Percentiles rank a stretch among this genome's conserved stretches.
phyloP scores from a whole-genome alignment of 2,888 invertebrate species.

The Drosophila rellima region DNA sequence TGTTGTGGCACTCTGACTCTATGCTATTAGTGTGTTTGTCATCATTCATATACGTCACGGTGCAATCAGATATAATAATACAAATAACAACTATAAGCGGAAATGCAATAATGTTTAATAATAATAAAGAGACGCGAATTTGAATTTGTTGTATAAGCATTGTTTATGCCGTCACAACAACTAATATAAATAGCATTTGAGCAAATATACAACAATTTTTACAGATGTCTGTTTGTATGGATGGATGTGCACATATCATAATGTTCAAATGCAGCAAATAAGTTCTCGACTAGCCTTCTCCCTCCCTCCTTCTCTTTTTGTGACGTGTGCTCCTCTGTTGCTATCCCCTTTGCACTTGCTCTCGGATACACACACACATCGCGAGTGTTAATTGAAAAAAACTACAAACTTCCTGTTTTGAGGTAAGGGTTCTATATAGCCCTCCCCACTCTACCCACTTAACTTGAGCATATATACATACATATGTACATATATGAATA shows the following conservation, averaged over 20 bases:
- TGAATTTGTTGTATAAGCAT: slow-evolving; percentile 58
- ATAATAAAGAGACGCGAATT: slow-evolving; percentile 53
- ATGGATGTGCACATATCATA: slow-evolving; percentile 36
- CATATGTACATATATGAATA: slow-evolving; percentile 9
- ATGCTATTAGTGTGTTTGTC: slow-evolving; percentile 41
- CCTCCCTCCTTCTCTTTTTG: not conserved
- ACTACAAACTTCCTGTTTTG: slow-evolving; percentile 75
- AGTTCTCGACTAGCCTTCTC: slow-evolving; percentile 31
- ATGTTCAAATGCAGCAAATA: slow-evolving; percentile 50
- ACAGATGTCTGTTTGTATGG: slow-evolving; percentile 3
- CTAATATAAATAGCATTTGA: slow-evolving; percentile 52
- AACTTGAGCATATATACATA: slow-evolving; percentile 7
- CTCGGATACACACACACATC: slow-evolving; percentile 11
- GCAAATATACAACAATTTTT: slow-evolving; percentile 42
- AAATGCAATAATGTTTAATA: slow-evolving; percentile 58
- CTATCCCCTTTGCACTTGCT: slow-evolving; percentile 2
- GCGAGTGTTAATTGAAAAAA: slow-evolving; percentile 65
- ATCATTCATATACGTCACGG: slow-evolving; percentile 20
- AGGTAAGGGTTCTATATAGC: slow-evolving; percentile 34
- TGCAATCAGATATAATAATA: slow-evolving; percentile 18
- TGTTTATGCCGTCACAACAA: slow-evolving; percentile 66
- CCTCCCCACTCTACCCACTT: slow-evolving; percentile 10
- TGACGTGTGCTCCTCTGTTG: not conserved
- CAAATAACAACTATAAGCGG: slow-evolving; percentile 24
- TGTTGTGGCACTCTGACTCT: slow-evolving; percentile 27